Base-by-base conservation (phyloP, 2,113 vertebrate genomes). In the Aldabrachelys gigantea region DNA sequence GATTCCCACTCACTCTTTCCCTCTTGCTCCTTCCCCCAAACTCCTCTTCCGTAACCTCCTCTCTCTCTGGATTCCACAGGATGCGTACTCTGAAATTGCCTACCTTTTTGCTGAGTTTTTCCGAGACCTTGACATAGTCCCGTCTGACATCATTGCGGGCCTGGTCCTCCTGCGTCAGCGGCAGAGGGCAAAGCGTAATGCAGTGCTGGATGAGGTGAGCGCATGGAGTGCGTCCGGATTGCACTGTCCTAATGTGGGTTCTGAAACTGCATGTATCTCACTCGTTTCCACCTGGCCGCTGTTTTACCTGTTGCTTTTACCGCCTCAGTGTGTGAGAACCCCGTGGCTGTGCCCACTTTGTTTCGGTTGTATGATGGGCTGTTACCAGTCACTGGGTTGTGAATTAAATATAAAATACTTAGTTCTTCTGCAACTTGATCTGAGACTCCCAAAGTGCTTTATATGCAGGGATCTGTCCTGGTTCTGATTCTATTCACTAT, bases 31-130 rank as follows among this genome's bases (percentile, higher is more conserved):
- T 72, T 79, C 31, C 84, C 24, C 75, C 53, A 38, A 80, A 89
- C 81, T 90, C 87, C 80, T 96, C 76, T 83, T 86, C 56, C 87
- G 87, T 29, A 92, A 4, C 59, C 41, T 53, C 50, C 59, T 11
- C 14, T 86, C 62, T 87, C 53, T 78, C 56, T 24, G 96, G 92
- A 0, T 96, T 97, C 89, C 59, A 5, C 96, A 99, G 99, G 99
- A 99, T 4, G 99, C 99, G 22, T 99, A 99, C 97, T 99, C 99
- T 0, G 99, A 99, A 97, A 99, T 99, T n/a, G 99, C 99, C 93
- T 99, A 99, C 98, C 99, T 99, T 96, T 99, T 99, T 35, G 99
- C 99, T 0, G 99, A 99, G 95, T 99, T 99, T 92, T 99, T 99
- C 98, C 98, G 99, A 93, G 99, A 99, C 97, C 98, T 99, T 89